Base-by-base conservation (phyloP, 2,888 invertebrate species). In the Tuta absoluta region DNA sequence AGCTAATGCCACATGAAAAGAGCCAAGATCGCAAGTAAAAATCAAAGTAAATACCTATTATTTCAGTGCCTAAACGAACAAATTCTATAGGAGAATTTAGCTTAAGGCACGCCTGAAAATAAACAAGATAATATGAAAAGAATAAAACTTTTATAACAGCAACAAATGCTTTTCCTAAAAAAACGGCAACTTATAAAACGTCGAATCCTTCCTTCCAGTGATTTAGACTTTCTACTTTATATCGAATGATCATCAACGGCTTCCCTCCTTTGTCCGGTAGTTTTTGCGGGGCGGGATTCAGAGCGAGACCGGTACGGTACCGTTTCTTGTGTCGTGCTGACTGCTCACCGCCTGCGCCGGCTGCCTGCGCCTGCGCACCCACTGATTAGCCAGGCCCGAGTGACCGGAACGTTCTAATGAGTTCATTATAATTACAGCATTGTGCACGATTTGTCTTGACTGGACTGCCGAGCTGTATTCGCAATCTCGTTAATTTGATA, bases 221-320 rank as follows among this genome's bases (percentile, higher is more conserved):
- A 3, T 10, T 33, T 33, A 33, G 33, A 33, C 4, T 8, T 33
- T 33, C 4, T 33, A 10, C 33, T 33, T 33, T 8, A 33, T 33
- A 33, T 33, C 68, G 66, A 75, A 80, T 17, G 45, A 45, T 45
- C 45, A 79, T 81, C 79, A 79, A 77, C 76, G 77, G 75, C 78
- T 77, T n/a, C 49, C 65, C 78, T 76, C 49, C 64, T 74, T 70
- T 67, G 68, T 68, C 69, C 65, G 67, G 67, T 72, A 70, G 71
- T 82, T 81, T 83, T 81, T 80, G 76, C 74, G 75, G 74, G 68
- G 68, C 65, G 71, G 68, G 68, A 84, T 84, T 85, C 80, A 88
- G 90, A 89, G 84, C 90, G 82, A 72, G 77, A 81, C 86, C 71
- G 74, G 84, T 82, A 77, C 80, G 74, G 82, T 88, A 89, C 86